Evolutionary conservation across 1,140 invertebrate species (phyloP).

Genomic region (Sitobion miscanthi): DNA sequence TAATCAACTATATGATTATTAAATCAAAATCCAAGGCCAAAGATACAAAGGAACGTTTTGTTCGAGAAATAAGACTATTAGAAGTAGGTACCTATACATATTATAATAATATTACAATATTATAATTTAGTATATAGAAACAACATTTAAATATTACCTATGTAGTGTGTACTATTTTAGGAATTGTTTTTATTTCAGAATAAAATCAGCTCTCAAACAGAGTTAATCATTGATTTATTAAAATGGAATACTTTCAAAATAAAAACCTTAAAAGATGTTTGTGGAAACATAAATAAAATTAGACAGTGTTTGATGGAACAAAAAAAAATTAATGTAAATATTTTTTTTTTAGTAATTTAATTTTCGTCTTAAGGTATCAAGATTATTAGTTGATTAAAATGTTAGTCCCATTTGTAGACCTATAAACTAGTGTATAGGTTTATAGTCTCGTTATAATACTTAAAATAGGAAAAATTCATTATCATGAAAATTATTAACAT

Average conservation of each 20-base stretch:
- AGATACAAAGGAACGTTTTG: neutral
- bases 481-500: no score
- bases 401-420: neutral
- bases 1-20: constrained; percentile 42
- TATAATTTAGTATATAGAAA: neutral
- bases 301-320: neutral
- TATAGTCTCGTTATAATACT: no score
- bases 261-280: constrained; percentile 13
- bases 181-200: constrained; percentile 5
- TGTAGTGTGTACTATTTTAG: neutral
- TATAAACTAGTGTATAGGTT: neutral
- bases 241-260: constrained; percentile 16
- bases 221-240: constrained; percentile 9
- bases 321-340: neutral
- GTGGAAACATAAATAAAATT: neutral
- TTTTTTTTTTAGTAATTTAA: neutral
- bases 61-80: constrained; percentile 22
- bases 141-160: neutral
- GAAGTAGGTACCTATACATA: neutral
- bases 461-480: no score
- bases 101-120: neutral
- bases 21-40: neutral
- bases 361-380: neutral
- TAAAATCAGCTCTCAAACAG: constrained; percentile 11
- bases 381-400: neutral